Evolutionary conservation across 2,888 invertebrate genomes (phyloP).

Genomic region (Troides helena): DNA sequence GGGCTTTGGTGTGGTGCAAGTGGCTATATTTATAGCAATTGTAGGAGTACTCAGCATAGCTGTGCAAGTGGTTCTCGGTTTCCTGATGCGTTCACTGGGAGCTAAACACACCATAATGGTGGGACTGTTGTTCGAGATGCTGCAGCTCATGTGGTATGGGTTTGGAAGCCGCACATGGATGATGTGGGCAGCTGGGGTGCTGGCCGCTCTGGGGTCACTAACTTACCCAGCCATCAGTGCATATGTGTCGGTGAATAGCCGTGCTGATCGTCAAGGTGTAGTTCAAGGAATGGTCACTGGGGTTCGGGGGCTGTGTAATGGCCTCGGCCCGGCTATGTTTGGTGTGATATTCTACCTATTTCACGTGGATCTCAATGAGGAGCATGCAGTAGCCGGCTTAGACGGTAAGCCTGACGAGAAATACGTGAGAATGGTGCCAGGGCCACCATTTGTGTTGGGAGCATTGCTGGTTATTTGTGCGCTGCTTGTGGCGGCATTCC

Average conservation of each 20-base stretch:
- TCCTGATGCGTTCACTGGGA: constrained; percentile 91
- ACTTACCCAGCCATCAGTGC: constrained; percentile 99
- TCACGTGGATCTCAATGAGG: constrained; percentile 97
- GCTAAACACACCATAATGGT: constrained; percentile 98
- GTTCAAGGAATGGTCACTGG: constrained; percentile 99
- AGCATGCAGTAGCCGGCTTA: constrained; percentile 62
- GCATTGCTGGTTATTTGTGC: constrained; percentile 98
- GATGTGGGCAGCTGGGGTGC: constrained; percentile 99
- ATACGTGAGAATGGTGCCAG: constrained; percentile 90
- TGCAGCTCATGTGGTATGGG: constrained; percentile 98
- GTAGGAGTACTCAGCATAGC: constrained; percentile 97
- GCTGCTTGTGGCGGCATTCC: constrained; percentile 93
- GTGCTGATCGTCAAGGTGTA: constrained; percentile 97
- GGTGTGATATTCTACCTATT: constrained; percentile 99
- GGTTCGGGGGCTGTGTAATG: constrained; percentile 98
- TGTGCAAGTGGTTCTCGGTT: constrained; percentile 93
- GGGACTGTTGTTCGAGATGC: constrained; percentile 96
- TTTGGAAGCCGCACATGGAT: constrained; percentile 98
- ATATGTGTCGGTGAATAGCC: constrained; percentile 98
- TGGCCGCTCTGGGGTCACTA: constrained; percentile 97
- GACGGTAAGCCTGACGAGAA: constrained; percentile 60
- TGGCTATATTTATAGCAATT: constrained; percentile 98
- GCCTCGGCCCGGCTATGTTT: constrained; percentile 98
- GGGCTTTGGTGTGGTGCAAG: constrained; percentile 96
- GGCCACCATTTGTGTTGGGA: constrained; percentile 99